Evolutionary conservation across 2,113 vertebrate species (phyloP).

Genomic region (Tenrec ecaudatus): DNA sequence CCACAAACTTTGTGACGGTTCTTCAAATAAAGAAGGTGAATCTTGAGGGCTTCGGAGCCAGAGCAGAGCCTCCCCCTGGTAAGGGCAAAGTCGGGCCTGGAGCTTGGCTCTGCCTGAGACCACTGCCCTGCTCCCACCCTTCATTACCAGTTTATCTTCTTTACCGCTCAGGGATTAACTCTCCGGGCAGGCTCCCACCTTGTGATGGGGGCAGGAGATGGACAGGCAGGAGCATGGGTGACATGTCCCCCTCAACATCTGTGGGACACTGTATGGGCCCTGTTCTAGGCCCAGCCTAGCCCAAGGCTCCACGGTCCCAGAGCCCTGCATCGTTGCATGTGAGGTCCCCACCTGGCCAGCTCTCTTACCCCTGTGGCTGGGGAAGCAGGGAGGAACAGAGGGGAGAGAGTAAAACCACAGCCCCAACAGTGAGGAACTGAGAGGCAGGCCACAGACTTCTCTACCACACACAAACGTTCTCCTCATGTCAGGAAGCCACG

Average conservation of each 20-base stretch:
- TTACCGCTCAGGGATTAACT: fast-evolving
- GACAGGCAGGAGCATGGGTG: too few species aligned
- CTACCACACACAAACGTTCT: fast-evolving
- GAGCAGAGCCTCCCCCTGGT: background rate
- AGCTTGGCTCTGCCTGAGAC: background rate
- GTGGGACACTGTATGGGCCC: too few species aligned
- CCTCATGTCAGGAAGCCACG: background rate
- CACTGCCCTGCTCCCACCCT: too few species aligned
- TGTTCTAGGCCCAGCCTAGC: background rate
- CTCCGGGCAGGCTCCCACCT: too few species aligned
- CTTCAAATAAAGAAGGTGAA: background rate
- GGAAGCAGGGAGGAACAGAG: background rate
- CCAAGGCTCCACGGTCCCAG: fast-evolving
- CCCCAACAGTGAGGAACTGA: background rate
- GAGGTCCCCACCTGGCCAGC: background rate
- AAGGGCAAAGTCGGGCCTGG: background rate
- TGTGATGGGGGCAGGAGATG: background rate
- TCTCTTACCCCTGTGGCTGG: fast-evolving
- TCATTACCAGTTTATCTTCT: background rate
- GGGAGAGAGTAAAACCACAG: background rate
- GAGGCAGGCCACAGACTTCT: fast-evolving
- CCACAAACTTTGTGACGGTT: too few species aligned
- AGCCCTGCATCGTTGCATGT: too few species aligned
- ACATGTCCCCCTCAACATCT: too few species aligned
- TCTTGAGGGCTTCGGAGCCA: background rate